A percentile compares a stretch with the other conserved stretches of the same genome.
Evolutionary conservation across 2,888 invertebrate species (phyloP).

Genomic region (Epiperipatus broadwayi): DNA sequence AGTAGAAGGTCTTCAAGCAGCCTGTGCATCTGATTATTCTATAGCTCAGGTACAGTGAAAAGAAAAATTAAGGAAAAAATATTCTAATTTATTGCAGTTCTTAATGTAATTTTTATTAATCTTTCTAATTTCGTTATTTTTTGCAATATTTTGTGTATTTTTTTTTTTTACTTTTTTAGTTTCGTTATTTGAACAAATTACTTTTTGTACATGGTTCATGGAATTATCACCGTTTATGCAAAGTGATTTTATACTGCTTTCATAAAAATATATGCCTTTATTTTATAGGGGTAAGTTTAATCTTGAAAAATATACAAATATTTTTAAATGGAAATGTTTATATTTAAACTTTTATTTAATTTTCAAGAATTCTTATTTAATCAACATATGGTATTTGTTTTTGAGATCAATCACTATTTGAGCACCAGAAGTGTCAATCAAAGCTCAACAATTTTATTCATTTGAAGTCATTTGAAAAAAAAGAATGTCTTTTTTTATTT

Average conservation of each 20-base stretch:
- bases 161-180: slow-evolving; percentile 37
- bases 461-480: too few relatives aligned
- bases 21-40: slow-evolving; percentile 96
- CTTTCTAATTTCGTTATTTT: slow-evolving; percentile 15
- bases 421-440: too few relatives aligned
- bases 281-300: slow-evolving; percentile 57
- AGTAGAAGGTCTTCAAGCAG: slow-evolving; percentile 94
- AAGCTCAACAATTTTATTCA: too few relatives aligned
- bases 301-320: too few relatives aligned
- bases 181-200: slow-evolving; percentile 71
- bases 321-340: too few relatives aligned
- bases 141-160: not conserved
- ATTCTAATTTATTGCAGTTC: slow-evolving; percentile 1
- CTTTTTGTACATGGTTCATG: slow-evolving; percentile 94
- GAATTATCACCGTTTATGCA: slow-evolving; percentile 94
- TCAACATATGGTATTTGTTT: not conserved
- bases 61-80: not conserved
- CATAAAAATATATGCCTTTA: slow-evolving; percentile 99
- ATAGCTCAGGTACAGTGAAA: slow-evolving; percentile 53
- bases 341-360: slow-evolving; percentile 7
- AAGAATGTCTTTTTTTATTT: too few relatives aligned
- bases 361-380: not conserved
- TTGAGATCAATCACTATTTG: not conserved
- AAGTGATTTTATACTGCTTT: slow-evolving; percentile 93
- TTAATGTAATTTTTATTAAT: slow-evolving; percentile 7